phyloP scores from a whole-genome alignment of 2,113 vertebrate species.

The Paramisgurnus dabryanus region DNA sequence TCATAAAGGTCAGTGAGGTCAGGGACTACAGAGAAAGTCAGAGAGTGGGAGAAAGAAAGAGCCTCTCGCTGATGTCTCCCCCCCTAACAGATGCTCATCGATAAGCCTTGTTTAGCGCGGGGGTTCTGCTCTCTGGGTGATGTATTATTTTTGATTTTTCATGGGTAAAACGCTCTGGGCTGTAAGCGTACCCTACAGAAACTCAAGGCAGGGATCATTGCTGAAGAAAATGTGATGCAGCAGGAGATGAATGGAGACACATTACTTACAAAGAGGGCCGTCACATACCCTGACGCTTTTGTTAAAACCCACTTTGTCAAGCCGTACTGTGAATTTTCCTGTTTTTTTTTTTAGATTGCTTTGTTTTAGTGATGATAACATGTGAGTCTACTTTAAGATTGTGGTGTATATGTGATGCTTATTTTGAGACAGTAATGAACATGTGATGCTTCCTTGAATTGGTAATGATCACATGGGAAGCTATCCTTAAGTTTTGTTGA shows the following conservation, averaged over 20 bases:
- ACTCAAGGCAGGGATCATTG: slow-evolving; percentile 77
- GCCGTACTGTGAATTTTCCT: slow-evolving; percentile 54
- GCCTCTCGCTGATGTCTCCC: not conserved
- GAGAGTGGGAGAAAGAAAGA: slow-evolving; percentile 68
- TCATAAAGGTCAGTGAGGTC: slow-evolving; percentile 65
- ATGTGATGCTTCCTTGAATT: too few species aligned
- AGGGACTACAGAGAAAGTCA: slow-evolving; percentile 72
- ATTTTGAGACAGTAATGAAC: too few species aligned
- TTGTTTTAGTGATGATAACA: not conserved
- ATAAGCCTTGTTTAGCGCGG: slow-evolving; percentile 89
- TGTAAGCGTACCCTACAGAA: slow-evolving; percentile 73
- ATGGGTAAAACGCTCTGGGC: slow-evolving; percentile 53
- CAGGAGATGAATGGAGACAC: slow-evolving; percentile 69
- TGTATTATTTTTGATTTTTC: slow-evolving; percentile 81
- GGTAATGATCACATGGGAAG: too few species aligned
- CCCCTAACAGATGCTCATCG: slow-evolving; percentile 72
- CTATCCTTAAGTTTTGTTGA: too few species aligned
- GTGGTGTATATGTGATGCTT: not conserved
- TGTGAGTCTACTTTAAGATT: not conserved
- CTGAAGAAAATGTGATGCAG: slow-evolving; percentile 85
- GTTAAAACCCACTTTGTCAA: slow-evolving; percentile 82
- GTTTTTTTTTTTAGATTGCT: slow-evolving; percentile 43
- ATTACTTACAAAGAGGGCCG: slow-evolving; percentile 50
- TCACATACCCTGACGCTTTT: slow-evolving; percentile 68
- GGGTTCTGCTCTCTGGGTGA: slow-evolving; percentile 76